Conservation (phyloP, 2,888 invertebrate species). For the Eutolmus rufibarbis region DNA sequence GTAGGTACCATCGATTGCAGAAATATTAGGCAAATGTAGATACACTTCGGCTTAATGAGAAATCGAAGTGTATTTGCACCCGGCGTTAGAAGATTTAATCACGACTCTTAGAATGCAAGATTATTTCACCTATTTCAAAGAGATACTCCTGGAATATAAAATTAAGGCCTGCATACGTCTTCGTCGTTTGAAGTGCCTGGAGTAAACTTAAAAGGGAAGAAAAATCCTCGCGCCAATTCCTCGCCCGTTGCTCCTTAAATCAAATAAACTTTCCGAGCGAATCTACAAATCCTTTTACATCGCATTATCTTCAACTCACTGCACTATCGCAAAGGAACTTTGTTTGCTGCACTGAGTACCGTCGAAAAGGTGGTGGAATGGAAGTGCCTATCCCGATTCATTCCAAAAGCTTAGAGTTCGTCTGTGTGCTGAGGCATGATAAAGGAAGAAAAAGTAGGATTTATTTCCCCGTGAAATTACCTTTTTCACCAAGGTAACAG, state of each 20-base stretch:
- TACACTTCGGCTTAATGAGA: neutral
- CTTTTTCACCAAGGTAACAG: neutral
- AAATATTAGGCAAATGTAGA: neutral
- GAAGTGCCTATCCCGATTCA: neutral
- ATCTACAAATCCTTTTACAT: neutral
- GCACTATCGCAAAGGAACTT: neutral
- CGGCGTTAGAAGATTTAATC: neutral
- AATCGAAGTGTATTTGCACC: neutral
- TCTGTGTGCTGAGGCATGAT: neutral
- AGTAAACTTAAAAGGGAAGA: neutral
- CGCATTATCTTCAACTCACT: neutral
- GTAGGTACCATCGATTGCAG: neutral
- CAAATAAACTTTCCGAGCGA: neutral
- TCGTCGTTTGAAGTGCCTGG: neutral
- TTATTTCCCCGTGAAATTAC: neutral
- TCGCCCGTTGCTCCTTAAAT: neutral
- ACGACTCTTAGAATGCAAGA: neutral
- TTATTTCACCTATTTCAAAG: neutral
- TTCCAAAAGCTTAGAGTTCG: neutral
- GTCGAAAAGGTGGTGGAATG: neutral
- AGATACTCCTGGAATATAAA: neutral
- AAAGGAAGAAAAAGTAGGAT: neutral
- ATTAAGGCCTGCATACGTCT: neutral
- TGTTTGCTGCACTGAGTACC: neutral
- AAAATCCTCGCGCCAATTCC: neutral